Evolutionary conservation across 2,888 invertebrate genomes (phyloP).

Genomic region (Lasioglossum marginatum): DNA sequence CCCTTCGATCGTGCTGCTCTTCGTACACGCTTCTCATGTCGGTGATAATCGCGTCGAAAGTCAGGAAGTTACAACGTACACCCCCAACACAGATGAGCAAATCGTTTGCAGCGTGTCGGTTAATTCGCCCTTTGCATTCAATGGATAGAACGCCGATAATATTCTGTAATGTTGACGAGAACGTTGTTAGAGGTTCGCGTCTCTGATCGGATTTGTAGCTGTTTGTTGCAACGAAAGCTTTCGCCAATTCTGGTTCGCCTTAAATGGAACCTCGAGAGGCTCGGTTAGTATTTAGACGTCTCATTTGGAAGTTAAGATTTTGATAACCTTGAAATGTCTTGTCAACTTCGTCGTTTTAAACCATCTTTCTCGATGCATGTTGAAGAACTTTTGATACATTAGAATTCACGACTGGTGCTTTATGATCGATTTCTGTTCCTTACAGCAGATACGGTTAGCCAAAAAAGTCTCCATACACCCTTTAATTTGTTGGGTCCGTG

Average conservation of each 20-base stretch:
- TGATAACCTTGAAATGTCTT: not conserved
- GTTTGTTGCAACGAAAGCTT: not conserved
- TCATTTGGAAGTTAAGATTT: not conserved
- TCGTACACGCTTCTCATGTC: constrained; percentile 53
- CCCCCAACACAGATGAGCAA: not conserved
- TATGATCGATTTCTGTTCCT: too few relatives aligned
- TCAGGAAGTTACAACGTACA: not conserved
- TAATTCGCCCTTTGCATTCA: constrained; percentile 12
- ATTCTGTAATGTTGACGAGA: constrained; percentile 13
- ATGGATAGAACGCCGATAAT: constrained; percentile 19
- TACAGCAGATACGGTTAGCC: too few relatives aligned
- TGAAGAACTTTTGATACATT: not conserved
- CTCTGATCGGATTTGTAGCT: not conserved
- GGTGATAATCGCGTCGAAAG: constrained; percentile 58
- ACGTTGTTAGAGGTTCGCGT: constrained; percentile 4
- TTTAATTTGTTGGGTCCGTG: too few relatives aligned
- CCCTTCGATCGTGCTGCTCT: constrained; percentile 40
- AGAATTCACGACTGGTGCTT: too few relatives aligned
- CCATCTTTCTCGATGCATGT: not conserved
- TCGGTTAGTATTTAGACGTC: not conserved
- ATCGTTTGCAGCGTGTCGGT: constrained; percentile 13
- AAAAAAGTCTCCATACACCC: too few relatives aligned
- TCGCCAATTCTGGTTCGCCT: not conserved
- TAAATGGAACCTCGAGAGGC: not conserved
- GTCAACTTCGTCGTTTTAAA: not conserved